Evolutionary conservation across 2,113 vertebrate species (phyloP).

Genomic region (Rynchops niger): DNA sequence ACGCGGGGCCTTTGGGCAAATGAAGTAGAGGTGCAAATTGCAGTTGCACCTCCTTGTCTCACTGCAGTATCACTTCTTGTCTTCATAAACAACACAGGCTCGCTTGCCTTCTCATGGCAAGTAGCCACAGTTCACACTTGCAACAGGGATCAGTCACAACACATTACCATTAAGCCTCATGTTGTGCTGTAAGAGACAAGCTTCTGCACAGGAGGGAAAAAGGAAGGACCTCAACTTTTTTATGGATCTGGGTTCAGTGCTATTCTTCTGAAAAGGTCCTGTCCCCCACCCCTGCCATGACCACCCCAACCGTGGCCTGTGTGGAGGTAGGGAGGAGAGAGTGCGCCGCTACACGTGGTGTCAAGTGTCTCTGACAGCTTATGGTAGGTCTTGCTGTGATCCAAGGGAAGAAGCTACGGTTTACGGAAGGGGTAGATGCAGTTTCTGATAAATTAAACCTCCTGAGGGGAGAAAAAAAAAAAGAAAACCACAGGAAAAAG

Average conservation of each 20-base stretch:
- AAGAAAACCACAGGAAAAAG: neutral
- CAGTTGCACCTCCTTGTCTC: constrained; percentile 68
- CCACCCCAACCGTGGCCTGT: neutral
- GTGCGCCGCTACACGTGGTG: neutral
- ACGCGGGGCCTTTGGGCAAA: constrained; percentile 45
- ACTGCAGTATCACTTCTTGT: constrained; percentile 64
- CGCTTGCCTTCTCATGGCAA: constrained; percentile 31
- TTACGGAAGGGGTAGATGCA: constrained; percentile 8
- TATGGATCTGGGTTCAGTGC: neutral
- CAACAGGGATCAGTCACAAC: constrained; percentile 57
- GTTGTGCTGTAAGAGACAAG: neutral
- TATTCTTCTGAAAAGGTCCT: neutral
- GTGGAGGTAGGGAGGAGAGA: rapidly evolving
- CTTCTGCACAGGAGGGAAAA: neutral
- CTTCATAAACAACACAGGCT: constrained; percentile 67
- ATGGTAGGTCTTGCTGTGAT: neutral
- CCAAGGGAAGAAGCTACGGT: neutral
- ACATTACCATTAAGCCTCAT: constrained; percentile 27
- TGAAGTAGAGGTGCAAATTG: constrained; percentile 72
- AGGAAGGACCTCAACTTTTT: neutral
- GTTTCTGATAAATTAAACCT: constrained; percentile 16
- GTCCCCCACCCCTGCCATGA: neutral
- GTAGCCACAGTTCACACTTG: constrained; percentile 61
- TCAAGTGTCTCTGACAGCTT: constrained; percentile 3
- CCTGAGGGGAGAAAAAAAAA: neutral